Base-by-base conservation (phyloP, 2,797 vertebrate genomes). In the Cottoperca gobio region DNA sequence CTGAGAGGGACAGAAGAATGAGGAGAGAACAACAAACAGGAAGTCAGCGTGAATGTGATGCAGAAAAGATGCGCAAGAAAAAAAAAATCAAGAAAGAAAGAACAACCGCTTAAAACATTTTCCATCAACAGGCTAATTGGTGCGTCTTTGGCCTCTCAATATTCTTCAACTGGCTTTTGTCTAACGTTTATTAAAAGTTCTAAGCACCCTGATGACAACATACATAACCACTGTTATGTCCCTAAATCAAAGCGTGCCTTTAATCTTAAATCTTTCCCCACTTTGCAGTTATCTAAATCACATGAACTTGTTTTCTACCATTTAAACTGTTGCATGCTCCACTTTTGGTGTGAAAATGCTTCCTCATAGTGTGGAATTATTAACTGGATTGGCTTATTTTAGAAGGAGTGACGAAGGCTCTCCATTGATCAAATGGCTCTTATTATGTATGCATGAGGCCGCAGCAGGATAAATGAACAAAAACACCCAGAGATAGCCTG, bases 1-100 rank as follows among this genome's bases (percentile, higher is more conserved):
- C 98, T 99, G 94, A 14, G 82, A 68, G 53, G 61, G 45, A 62
- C 4, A 39, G 16, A 13, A 76, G 45, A 74, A 1, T 75, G n/a
- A 73, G 13, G 31, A 42, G 42, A 62, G 42, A 74, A 2, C 76
- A 6, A 77, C n/a, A 60, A 39, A 61, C 2, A 72, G 33, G 26
- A 35, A 48, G 62, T 78, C 13, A 83, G 61, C 16, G 5, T 13
- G n/a, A 60, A 12, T 39, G 54, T 16, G 40, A 73, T 10, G 26
- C 16, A 43, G 6, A 19, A 76, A 35, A 26, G 6, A 45, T 4
- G 19, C 11, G 7, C 2, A 3, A 5, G 39, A 55, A 16, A 65
- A 40, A 24, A 7, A 23, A 39, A 61, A 21, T 6, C 42, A 5
- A 53, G n/a, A 5, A 58, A 39, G 5, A 35, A 60, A 42, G 17